Conservation (phyloP, 2,888 invertebrate species). For the Serripes groenlandicus region DNA sequence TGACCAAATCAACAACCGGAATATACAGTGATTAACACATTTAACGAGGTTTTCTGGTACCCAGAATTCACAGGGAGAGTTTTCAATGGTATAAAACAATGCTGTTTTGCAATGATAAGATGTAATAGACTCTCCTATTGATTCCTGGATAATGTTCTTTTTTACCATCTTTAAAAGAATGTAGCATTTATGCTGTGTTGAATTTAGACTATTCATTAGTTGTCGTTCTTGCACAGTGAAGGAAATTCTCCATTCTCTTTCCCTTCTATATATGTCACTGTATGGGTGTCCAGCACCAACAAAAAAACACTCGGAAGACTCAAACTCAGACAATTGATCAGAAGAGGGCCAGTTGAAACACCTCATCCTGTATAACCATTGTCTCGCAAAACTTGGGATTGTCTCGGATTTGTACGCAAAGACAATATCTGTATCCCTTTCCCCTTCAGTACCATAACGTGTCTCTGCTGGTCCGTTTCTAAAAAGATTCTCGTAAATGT, state of each 20-base stretch:
- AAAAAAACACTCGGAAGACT: neutral
- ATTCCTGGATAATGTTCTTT: constrained; percentile 11
- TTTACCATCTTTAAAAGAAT: constrained; percentile 36
- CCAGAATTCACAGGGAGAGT: neutral
- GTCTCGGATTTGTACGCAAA: neutral
- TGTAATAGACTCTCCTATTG: neutral
- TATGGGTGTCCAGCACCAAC: neutral
- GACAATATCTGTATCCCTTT: neutral
- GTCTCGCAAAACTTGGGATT: neutral
- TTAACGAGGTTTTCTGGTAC: neutral
- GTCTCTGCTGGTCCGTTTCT: neutral
- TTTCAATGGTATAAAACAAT: constrained; percentile 1
- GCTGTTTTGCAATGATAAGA: constrained; percentile 27
- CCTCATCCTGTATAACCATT: neutral
- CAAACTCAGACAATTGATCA: neutral
- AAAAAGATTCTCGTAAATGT: too few relatives aligned
- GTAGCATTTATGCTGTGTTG: constrained; percentile 28
- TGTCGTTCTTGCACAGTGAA: constrained; percentile 28
- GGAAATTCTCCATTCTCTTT: constrained; percentile 34
- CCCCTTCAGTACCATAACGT: too few relatives aligned
- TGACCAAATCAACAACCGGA: neutral
- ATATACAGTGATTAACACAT: neutral
- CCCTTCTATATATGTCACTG: neutral
- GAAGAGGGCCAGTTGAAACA: too few relatives aligned
- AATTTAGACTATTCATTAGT: constrained; percentile 33